These are phyloP conservation scores for Larimichthys crocea DNA, from an alignment of 2,113 vertebrate genomes.

Conservation along the genomic window DNA sequence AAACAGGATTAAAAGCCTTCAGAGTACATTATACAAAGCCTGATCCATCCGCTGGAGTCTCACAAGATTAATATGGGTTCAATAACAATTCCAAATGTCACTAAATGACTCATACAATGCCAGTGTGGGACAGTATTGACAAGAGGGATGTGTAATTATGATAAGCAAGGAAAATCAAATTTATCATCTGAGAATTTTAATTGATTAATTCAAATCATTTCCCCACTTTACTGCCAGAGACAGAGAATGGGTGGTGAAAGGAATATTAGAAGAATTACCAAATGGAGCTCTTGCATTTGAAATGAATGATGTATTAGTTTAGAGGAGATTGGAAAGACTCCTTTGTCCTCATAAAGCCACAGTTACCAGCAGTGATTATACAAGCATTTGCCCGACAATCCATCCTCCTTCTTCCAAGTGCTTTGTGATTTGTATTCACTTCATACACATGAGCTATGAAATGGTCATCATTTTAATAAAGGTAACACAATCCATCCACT, in stretches of 20 bases:
- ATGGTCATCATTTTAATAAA: conserved; percentile 1
- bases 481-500: not conserved
- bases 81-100: conserved; percentile 69
- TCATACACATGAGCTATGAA: not conserved
- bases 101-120: conserved; percentile 63
- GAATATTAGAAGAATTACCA: conserved; percentile 41
- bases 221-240: conserved; percentile 35
- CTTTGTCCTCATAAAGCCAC: conserved; percentile 25
- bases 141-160: conserved; percentile 75
- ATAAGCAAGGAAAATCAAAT: conserved; percentile 75
- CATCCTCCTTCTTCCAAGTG: not conserved
- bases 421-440: conserved; percentile 4
- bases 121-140: conserved; percentile 70
- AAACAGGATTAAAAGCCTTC: conserved; percentile 68
- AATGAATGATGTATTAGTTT: conserved; percentile 61
- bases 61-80: conserved; percentile 72
- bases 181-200: conserved; percentile 69
- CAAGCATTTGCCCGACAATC: not conserved
- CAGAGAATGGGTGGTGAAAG: conserved; percentile 44
- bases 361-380: conserved; percentile 32
- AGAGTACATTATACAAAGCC: conserved; percentile 64
- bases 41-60: conserved; percentile 46
- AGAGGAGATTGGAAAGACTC: conserved; percentile 40
- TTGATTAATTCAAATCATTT: conserved; percentile 73
- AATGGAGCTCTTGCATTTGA: conserved; percentile 52